Evolutionary conservation across 2,113 vertebrate genomes (phyloP).

Genomic region (Anguilla rostrata): DNA sequence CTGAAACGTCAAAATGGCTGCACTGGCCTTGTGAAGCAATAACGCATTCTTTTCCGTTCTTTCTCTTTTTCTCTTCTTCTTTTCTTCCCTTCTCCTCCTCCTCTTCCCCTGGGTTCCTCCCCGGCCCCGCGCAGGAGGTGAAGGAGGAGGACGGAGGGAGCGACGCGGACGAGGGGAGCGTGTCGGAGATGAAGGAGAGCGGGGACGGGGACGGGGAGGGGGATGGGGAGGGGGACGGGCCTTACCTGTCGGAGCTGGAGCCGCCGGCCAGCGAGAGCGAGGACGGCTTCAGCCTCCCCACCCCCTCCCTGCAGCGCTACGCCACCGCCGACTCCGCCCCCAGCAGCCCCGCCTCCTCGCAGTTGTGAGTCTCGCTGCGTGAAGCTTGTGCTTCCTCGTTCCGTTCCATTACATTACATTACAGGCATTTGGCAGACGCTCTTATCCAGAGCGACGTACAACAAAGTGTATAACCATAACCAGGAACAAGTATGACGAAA

Average conservation of each 20-base stretch:
- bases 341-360: constrained; percentile 97
- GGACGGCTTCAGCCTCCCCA: constrained; percentile 93
- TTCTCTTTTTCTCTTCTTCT: background rate
- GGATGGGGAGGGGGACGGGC: constrained; percentile 81
- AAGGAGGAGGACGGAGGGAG: constrained; percentile 94
- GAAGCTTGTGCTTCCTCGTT: background rate
- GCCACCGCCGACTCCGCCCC: constrained; percentile 90
- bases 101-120: background rate
- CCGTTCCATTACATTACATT: no score
- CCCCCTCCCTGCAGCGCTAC: constrained; percentile 85
- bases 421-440: no score
- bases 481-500: no score
- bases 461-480: no score
- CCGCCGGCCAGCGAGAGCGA: constrained; percentile 95
- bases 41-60: background rate
- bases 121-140: constrained; percentile 71
- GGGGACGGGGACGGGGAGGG: constrained; percentile 92
- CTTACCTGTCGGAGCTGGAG: constrained; percentile 94
- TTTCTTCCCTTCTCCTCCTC: background rate
- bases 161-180: constrained; percentile 82
- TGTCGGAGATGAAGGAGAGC: constrained; percentile 86
- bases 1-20: background rate
- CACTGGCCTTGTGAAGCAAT: no score
- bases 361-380: constrained; percentile 80
- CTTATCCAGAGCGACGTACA: no score